Base-by-base conservation (phyloP, 2,888 invertebrate genomes). In the Eilema griseolum region DNA sequence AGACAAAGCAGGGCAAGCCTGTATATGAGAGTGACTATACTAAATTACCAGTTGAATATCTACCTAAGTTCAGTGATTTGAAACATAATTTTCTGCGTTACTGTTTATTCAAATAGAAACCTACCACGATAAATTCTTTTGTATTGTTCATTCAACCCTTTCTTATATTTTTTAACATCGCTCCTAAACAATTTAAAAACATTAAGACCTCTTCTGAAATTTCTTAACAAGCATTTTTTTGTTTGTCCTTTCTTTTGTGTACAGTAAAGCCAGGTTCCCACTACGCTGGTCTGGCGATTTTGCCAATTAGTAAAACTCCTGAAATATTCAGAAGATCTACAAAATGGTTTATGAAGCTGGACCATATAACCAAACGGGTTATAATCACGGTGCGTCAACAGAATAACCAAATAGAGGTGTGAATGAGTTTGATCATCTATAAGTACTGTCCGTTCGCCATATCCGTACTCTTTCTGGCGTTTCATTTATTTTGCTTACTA, bases 61-160 rank as follows among this genome's bases (percentile, higher is more conserved):
- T 46, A 5, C 46, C 46, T 20, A 7, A 46, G 52, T 52, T 52
- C 52, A 52, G 20, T 52, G n/a, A 52, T 20, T 52, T 52, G 52
- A 52, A 52, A 20, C 8, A 10, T 52, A 20, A 20, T 52, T 10
- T 52, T 52, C 10, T n/a, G n/a, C 52, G 8, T 7, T n/a, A 20
- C n/a, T 52, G 20, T 52, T 52, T n/a, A 8, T 52, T 10, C 52
- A 52, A 52, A n/a, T n/a, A n/a, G 52, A 52, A 52, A 52, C n/a
- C n/a, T 52, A 8, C 52, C n/a, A 52, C 10, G n/a, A 52, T n/a
- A 52, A 52, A n/a, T n/a, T 52, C n/a, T 52, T 52, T n/a, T n/a
- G 10, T 52, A 52, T 52, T 52, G 52, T 52, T 52, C 52, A n/a
- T n/a, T 52, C 52, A 52, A 52, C 52, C 52, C 52, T n/a, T 52